A percentile compares a stretch with the other conserved stretches of the same genome.
These are phyloP conservation scores for Ariolimax columbianus DNA, from an alignment of 2,888 invertebrate species.

Conservation along the genomic window DNA sequence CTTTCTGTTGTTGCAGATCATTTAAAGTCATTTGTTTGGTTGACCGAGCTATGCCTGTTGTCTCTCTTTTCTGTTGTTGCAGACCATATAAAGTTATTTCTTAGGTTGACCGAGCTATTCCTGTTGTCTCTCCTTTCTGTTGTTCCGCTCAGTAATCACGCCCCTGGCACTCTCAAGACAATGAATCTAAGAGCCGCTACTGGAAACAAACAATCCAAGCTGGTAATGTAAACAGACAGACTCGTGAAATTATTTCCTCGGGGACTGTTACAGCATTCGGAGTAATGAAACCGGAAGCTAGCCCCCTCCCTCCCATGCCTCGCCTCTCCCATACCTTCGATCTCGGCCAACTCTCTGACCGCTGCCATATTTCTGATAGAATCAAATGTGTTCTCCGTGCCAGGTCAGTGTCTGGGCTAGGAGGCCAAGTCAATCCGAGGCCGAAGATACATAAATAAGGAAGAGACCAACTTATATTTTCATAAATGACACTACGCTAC, in stretches of 20 bases:
- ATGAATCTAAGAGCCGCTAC: not conserved
- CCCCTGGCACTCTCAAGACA: not conserved
- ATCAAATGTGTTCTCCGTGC: not conserved
- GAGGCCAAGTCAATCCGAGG: no score
- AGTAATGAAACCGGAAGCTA: constrained; percentile 1
- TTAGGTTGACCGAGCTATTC: not conserved
- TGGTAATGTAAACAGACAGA: not conserved
- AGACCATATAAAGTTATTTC: not conserved
- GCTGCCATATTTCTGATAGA: not conserved
- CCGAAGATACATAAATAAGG: no score
- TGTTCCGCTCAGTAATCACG: constrained; percentile 2
- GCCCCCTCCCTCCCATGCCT: not conserved
- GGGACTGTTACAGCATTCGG: not conserved
- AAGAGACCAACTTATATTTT: no score
- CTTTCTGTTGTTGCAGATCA: not conserved
- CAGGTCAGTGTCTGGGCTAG: no score
- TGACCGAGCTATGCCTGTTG: not conserved
- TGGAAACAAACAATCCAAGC: not conserved
- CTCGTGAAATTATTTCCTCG: constrained; percentile 7
- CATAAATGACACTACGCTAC: no score
- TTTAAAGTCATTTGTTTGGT: no score
- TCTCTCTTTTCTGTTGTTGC: no score
- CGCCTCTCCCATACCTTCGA: no score
- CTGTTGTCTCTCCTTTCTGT: not conserved
- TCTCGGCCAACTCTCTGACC: no score